Base-by-base conservation (phyloP, 2,113 vertebrate genomes). In the Myotis lucifugus region DNA sequence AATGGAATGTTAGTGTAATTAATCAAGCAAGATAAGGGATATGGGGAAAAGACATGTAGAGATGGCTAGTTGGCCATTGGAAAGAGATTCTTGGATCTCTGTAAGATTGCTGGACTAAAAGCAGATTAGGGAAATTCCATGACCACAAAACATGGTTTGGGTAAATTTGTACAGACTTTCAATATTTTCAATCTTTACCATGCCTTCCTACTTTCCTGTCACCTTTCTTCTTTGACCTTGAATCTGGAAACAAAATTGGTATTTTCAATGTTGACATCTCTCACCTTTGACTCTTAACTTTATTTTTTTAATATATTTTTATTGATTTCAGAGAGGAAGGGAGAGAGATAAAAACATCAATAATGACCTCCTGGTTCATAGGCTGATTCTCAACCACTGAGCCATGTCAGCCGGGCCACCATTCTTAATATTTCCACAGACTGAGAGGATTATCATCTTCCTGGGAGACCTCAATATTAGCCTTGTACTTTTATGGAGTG, bases 11-110 rank as follows among this genome's bases (percentile, higher is more conserved):
- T 91, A 86, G 37, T 81, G n/a, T 79, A 92, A 96, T 97, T 95
- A 95, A 97, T 95, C 92, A 97, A 61, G 42, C 3, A 87, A 93
- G 95, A 97, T 95, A 95, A 95, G 46, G n/a, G 77, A n/a, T 52
- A 84, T 74, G 61, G 50, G 56, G 81, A 89, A 70, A 40, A 92
- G 56, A 92, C 73, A 69, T 1, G 29, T 6, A 52, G 25, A 74
- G 48, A 85, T 52, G 59, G 69, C 83, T n/a, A 46, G 34, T 25
- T 85, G 76, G 79, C 42, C 73, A 34, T 76, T 84, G 34, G 84
- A 84, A 94, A 85, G 79, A 94, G 11, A 37, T 40, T n/a, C 23
- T 83, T 95, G 76, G 15, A 46, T 90, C 9, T 93, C 93, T 90
- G 91, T 17, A 84, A 70, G 48, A 91, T 91, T 93, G 93, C 72